These are phyloP conservation scores for Hippoglossus hippoglossus DNA, from an alignment of 2,797 vertebrate genomes.

Conservation along the genomic window DNA sequence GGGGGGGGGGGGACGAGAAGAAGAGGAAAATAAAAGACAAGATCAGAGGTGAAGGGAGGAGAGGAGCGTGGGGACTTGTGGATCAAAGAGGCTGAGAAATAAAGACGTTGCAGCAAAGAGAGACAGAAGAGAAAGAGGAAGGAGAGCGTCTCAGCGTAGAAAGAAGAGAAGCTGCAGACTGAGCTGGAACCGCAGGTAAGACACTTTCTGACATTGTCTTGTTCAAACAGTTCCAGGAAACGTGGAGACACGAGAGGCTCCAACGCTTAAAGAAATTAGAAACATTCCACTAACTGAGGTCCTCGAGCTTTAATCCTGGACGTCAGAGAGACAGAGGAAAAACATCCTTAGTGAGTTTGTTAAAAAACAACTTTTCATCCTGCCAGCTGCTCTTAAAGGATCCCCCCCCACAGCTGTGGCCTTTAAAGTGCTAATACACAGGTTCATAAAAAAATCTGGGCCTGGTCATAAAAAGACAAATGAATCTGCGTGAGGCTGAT, in stretches of 20 bases:
- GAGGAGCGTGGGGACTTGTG: slow-evolving; percentile 26
- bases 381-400: slow-evolving; percentile 9
- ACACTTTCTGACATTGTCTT: background rate
- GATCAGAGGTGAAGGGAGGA: slow-evolving; percentile 44
- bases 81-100: slow-evolving; percentile 41
- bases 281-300: too few species aligned
- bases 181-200: slow-evolving; percentile 54
- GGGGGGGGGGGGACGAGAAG: background rate
- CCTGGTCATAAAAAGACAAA: background rate
- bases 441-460: background rate
- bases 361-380: background rate
- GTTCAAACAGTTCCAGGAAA: background rate
- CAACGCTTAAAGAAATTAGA: too few species aligned
- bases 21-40: slow-evolving; percentile 13
- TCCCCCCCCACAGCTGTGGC: slow-evolving; percentile 20
- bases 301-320: too few species aligned
- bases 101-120: slow-evolving; percentile 14
- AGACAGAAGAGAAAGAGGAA: background rate
- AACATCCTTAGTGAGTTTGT: background rate
- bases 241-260: background rate
- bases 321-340: background rate
- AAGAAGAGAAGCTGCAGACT: slow-evolving; percentile 6
- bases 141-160: background rate
- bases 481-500: background rate
- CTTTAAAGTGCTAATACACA: background rate